Base-by-base conservation (phyloP, 37 sponge, comb jelly and placozoan genomes). In the Trichoplax adhaerens region DNA sequence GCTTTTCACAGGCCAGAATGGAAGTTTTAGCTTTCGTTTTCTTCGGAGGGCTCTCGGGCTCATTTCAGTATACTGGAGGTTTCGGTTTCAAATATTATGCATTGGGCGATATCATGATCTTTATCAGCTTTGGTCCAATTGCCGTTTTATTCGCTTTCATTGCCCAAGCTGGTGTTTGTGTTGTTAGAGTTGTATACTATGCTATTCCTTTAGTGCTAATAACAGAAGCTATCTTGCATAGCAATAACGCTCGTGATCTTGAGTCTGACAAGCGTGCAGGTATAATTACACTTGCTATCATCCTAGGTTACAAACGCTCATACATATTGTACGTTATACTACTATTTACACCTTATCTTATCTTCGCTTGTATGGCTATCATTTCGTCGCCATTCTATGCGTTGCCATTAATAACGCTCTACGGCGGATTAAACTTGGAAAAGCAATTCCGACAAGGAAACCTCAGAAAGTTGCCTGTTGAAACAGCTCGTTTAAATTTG, bases 41-140 rank as follows among this genome's bases (percentile, higher is more conserved):
- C 79, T 90, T 90, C 61, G 89, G 91, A 5, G 91, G 91, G 3
- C 75, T 90, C 51, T 86, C 88, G 0, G 80, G 84, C 7, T 90
- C 91, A 3, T 90, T 90, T 59, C 54, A 83, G 47, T 90, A 90
- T 72, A 90, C 84, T 12, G 88, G 90, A 69, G 90, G 88, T 51
- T 77, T 85, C 66, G 82, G 85, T 57, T 74, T 90, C 66, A 90
- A 90, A 71, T 86, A 86, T 62, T 83, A 86, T 68, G 81, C 82
- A 46, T 67, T 86, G 6, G 91, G 91, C 4, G 91, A 90, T 57
- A 70, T 90, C 0, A 10, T 90, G 29, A 81, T 86, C 10, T 75
- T 90, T 48, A 65, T 86, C 10, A 80, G 82, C 1, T 90, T 90
- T 58, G 91, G 91, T 2, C 91, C 91, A 5, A 79, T 90, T 2